phyloP scores from a whole-genome alignment of 2,797 vertebrate genomes.

The Manis javanica region DNA sequence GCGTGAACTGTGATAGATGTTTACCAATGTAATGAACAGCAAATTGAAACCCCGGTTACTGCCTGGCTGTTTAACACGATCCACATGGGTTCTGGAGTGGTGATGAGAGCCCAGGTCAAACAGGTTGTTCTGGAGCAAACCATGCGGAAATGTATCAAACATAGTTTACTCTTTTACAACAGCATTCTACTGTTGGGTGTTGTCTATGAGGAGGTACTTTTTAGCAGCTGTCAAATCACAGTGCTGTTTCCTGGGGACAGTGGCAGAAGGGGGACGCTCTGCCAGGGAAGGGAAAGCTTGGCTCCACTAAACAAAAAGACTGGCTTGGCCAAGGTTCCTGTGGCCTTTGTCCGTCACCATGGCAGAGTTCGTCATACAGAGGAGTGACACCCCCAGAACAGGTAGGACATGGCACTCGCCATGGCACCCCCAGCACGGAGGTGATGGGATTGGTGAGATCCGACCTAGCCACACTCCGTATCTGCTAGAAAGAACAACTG shows the following conservation, averaged over 20 bases:
- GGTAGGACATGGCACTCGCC: neutral
- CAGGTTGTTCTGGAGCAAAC: neutral
- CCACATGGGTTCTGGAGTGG: neutral
- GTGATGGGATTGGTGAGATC: neutral
- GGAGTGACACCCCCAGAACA: neutral
- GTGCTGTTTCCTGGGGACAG: neutral
- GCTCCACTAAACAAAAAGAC: neutral
- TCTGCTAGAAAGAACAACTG: neutral
- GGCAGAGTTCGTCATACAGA: neutral
- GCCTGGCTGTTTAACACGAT: neutral
- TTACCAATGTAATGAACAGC: neutral
- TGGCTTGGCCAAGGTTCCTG: too few species aligned
- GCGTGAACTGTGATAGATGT: neutral
- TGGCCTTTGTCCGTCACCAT: neutral
- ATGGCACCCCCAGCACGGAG: too few species aligned
- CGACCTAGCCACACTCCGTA: accelerated
- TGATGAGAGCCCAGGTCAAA: neutral
- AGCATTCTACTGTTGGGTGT: neutral
- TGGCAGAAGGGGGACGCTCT: neutral
- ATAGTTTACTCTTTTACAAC: neutral
- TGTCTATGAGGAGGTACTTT: neutral
- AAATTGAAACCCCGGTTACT: neutral
- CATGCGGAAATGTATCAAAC: accelerated
- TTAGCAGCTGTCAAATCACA: too few species aligned
- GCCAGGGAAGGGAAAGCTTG: neutral